These are phyloP conservation scores for Strongylocentrotus purpuratus DNA, from an alignment of 35 echinoderm and acorn worm genomes.

Conservation along the genomic window DNA sequence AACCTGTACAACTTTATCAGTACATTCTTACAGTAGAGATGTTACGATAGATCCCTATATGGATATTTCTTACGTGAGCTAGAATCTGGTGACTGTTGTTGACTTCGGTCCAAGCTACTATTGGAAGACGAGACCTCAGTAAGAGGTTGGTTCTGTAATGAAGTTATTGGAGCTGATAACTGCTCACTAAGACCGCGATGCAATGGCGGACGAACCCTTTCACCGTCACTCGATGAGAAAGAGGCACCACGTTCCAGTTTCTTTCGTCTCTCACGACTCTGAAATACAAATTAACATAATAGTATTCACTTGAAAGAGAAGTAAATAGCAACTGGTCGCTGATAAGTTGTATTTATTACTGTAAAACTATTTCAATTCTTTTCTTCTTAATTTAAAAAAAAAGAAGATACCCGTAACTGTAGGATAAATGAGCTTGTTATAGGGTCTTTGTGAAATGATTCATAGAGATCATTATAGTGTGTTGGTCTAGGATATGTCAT, in stretches of 20 bases:
- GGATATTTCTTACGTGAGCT: constrained; percentile 18
- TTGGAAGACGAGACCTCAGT: constrained; percentile 36
- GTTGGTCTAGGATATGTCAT: too few species aligned
- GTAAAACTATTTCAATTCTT: too few species aligned
- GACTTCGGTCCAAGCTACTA: constrained; percentile 28
- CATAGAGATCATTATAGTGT: too few species aligned
- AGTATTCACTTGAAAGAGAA: not conserved
- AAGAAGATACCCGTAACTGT: too few species aligned
- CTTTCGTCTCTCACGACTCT: constrained; percentile 39
- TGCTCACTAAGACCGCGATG: constrained; percentile 45
- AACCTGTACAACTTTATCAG: not conserved
- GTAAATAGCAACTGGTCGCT: too few species aligned
- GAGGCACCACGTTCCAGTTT: constrained; percentile 6
- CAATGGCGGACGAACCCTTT: not conserved
- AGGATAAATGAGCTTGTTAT: too few species aligned
- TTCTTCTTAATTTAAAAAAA: too few species aligned
- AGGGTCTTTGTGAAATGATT: too few species aligned
- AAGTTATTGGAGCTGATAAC: not conserved
- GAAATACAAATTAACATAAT: not conserved
- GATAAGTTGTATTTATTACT: too few species aligned
- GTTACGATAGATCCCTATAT: not conserved
- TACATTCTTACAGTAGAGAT: not conserved
- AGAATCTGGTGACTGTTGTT: not conserved
- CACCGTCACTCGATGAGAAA: not conserved
- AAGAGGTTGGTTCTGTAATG: constrained; percentile 30